Evolutionary conservation across 23 tunicate genomes (phyloP), one percentile per base, ranked within the genome.

Genomic region (Styela plicata): DNA sequence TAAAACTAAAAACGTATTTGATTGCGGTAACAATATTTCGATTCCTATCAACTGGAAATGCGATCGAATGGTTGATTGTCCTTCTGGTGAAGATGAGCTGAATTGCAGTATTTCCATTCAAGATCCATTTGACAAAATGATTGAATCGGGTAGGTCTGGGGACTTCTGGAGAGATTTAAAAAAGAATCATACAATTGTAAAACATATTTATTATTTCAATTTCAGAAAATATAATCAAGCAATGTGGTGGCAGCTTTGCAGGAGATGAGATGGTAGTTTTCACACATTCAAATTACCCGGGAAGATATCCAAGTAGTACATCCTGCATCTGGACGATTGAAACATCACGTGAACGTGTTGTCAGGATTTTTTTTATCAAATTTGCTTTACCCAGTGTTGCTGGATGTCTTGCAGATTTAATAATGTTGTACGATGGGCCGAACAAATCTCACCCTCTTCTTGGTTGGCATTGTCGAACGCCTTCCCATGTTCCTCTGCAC

Each of bases 391-490:
- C 71, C 19, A 67, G 71, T 67, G 71, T 29, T 18, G 31, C 31
- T 25, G 71, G 71, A 22, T 67, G 71, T 22, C 71, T 67, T 67
- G 30, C 71, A 25, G 71, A 67, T 67, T 18, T 67, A 22, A 22
- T 67, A 24, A 29, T 24, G 0, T 13, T 67, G 17, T 67, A 67
- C 22, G 71, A 67, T 67, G 71, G 71, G 13, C 71, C 23, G 13
- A 22, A 67, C 24, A 22, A 13, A 25, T 25, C 71, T 25, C 31
- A 67, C 22, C 71, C 71, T 67, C 31, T 29, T 16, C 13, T 67
- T 27, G 71, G 71, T 25, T 67, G 71, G 71, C 71, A 67, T 22
- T 67, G 71, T 29, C 71, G 71, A 27, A 67, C 71, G 22, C 71
- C 71, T 16, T 25, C 30, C 19, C 71, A 67, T 29, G 22, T 67